These are phyloP conservation scores for Ctenopoma kingsleyae DNA, from an alignment of 2,797 vertebrate genomes.

Conservation along the genomic window DNA sequence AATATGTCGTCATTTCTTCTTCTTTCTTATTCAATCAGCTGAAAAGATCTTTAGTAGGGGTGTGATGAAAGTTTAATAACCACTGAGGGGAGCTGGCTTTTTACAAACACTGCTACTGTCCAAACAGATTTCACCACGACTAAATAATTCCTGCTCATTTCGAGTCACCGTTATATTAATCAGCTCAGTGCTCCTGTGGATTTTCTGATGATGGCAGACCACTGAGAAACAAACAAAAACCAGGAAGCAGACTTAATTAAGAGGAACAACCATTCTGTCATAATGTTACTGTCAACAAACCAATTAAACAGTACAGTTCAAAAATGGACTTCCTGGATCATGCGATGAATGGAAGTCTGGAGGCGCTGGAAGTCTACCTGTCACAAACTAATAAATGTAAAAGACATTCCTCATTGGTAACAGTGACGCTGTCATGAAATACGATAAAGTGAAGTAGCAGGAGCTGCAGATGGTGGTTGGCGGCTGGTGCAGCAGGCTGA, in stretches of 20 bases:
- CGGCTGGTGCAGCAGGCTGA: conserved; percentile 8
- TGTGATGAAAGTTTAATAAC: neutral
- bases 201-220: neutral
- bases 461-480: conserved; percentile 3
- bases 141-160: neutral
- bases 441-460: neutral
- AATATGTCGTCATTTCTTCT: neutral
- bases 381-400: neutral
- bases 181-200: neutral
- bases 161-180: neutral
- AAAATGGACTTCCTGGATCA: too few relatives aligned
- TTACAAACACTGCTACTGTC: neutral
- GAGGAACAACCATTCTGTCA: neutral
- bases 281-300: too few relatives aligned
- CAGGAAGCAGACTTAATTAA: neutral
- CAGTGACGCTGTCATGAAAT: neutral
- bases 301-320: too few relatives aligned
- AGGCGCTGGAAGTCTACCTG: neutral
- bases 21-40: neutral
- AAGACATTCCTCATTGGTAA: neutral
- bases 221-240: neutral
- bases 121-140: neutral
- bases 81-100: neutral
- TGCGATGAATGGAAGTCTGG: too few relatives aligned
- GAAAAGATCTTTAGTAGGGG: neutral